These are phyloP conservation scores for Spea multiplicata DNA, from an alignment of 2,113 vertebrate species.

Conservation along the genomic window DNA sequence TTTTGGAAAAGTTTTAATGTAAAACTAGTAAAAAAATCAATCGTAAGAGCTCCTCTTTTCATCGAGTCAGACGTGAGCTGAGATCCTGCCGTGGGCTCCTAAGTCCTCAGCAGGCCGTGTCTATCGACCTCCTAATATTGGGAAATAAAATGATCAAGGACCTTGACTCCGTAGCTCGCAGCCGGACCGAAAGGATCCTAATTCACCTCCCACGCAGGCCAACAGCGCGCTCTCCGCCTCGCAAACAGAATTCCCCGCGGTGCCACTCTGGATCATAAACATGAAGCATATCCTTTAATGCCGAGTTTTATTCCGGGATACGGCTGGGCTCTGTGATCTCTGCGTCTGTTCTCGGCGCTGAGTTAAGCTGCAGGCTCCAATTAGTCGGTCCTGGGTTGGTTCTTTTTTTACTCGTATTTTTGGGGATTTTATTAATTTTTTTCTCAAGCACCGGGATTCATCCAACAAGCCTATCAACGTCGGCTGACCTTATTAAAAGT, in stretches of 20 bases:
- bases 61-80: neutral
- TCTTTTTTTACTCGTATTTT: too few species aligned
- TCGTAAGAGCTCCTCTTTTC: neutral
- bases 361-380: conserved; percentile 6
- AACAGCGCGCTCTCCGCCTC: neutral
- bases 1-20: neutral
- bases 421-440: too few species aligned
- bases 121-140: neutral
- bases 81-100: neutral
- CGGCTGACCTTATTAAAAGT: too few species aligned
- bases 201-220: neutral
- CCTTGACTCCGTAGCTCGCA: too few species aligned
- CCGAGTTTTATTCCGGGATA: neutral
- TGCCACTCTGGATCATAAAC: conserved; percentile 7
- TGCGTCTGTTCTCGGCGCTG: neutral
- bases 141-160: too few species aligned
- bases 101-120: neutral
- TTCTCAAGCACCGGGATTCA: too few species aligned
- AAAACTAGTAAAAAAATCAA: neutral
- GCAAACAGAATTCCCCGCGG: conserved; percentile 4
- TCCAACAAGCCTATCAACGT: too few species aligned
- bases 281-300: conserved; percentile 13
- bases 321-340: neutral
- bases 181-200: too few species aligned
- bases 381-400: neutral